These are phyloP conservation scores for Microctenopoma steveboyesi DNA, from an alignment of 2,797 vertebrate species.

Conservation along the genomic window DNA sequence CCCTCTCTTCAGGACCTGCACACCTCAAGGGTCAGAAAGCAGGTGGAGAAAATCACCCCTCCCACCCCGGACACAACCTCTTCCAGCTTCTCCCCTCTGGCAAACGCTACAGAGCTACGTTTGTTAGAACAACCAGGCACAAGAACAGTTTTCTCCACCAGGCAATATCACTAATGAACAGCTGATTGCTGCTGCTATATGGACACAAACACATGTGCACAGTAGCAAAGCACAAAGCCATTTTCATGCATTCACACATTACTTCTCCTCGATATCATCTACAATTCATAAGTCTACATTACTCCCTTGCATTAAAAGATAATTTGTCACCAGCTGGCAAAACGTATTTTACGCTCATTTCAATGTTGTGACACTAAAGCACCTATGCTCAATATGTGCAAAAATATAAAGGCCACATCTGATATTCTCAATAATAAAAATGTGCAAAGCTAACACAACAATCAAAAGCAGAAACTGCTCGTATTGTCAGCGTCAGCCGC, in stretches of 20 bases:
- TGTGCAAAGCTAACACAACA: neutral
- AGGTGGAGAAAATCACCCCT: too few species aligned
- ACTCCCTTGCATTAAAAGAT: slow-evolving; percentile 17
- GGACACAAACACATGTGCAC: neutral
- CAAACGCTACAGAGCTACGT: too few species aligned
- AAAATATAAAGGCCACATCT: neutral
- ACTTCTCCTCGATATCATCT: slow-evolving; percentile 18
- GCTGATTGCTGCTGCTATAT: too few species aligned
- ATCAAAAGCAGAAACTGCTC: slow-evolving; percentile 19
- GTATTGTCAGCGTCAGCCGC: slow-evolving; percentile 3
- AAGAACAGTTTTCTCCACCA: too few species aligned
- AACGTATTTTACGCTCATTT: slow-evolving; percentile 19
- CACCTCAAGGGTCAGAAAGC: too few species aligned
- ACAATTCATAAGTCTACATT: slow-evolving; percentile 34
- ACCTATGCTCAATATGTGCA: neutral
- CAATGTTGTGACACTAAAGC: neutral
- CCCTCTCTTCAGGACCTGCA: too few species aligned
- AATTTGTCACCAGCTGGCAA: slow-evolving; percentile 28
- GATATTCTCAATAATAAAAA: neutral
- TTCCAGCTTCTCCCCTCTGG: too few species aligned
- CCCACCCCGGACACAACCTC: too few species aligned
- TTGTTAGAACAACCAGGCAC: too few species aligned
- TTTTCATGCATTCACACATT: neutral
- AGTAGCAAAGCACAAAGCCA: neutral
- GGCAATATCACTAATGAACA: too few species aligned